phyloP scores from a whole-genome alignment of 2,797 vertebrate species.

The Acomys russatus region DNA sequence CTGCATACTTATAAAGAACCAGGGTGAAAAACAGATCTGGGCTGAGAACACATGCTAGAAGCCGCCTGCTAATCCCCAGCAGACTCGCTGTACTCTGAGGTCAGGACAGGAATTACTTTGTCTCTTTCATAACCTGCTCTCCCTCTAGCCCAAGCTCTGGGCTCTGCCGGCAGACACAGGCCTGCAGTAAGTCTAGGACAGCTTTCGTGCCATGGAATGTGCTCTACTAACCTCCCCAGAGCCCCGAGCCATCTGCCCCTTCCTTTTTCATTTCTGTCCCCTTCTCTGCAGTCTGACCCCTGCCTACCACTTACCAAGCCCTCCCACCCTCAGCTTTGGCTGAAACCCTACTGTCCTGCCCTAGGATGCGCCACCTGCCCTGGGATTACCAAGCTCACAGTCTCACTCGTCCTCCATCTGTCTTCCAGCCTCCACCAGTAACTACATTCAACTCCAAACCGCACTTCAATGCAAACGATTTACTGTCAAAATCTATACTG shows the following conservation, averaged over 20 bases:
- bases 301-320: background rate
- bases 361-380: background rate
- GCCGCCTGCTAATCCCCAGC: slow-evolving; percentile 14
- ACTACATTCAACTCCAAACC: slow-evolving; percentile 40
- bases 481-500: slow-evolving; percentile 65
- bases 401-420: background rate
- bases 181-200: background rate
- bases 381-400: slow-evolving; percentile 22
- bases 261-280: slow-evolving; percentile 7
- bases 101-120: slow-evolving; percentile 4
- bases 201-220: background rate
- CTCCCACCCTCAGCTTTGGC: slow-evolving; percentile 21
- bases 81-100: slow-evolving; percentile 38
- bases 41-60: slow-evolving; percentile 56
- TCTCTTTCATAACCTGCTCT: slow-evolving; percentile 13
- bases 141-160: background rate
- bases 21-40: slow-evolving; percentile 52
- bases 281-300: slow-evolving; percentile 19
- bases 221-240: background rate
- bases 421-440: background rate
- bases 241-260: background rate
- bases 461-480: slow-evolving; percentile 55
- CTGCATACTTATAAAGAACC: slow-evolving; percentile 27
- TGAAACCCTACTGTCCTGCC: background rate
- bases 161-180: background rate